These are phyloP conservation scores for Polypedilum pembai DNA, from an alignment of 1,140 invertebrate genomes.

Conservation along the genomic window DNA sequence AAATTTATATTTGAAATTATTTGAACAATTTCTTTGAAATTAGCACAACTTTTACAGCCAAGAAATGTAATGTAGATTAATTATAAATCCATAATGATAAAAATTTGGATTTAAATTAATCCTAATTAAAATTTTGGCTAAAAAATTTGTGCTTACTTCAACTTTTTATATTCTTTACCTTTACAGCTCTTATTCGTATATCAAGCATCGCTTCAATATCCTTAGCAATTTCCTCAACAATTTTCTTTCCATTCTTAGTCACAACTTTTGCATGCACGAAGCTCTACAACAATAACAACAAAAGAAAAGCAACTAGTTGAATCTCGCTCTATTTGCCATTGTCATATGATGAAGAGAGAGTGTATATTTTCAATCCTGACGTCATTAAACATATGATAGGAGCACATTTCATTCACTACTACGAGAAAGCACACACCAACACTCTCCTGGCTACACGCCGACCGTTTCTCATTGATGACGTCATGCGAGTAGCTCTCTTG, in stretches of 20 bases:
- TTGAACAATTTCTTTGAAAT: background rate
- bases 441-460: background rate
- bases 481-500: background rate
- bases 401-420: constrained; percentile 1
- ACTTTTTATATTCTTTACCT: constrained; percentile 41
- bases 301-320: background rate
- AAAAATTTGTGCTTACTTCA: too few relatives aligned
- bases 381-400: constrained; percentile 13
- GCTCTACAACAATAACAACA: constrained; percentile 41
- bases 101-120: too few relatives aligned
- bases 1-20: background rate
- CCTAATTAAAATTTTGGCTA: too few relatives aligned
- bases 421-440: background rate
- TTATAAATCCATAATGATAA: too few relatives aligned
- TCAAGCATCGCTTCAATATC: constrained; percentile 56
- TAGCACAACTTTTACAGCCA: background rate
- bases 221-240: constrained; percentile 53
- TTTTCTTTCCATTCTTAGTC: constrained; percentile 47
- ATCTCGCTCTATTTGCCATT: background rate
- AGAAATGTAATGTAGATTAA: too few relatives aligned
- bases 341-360: background rate
- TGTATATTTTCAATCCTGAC: background rate
- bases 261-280: constrained; percentile 48
- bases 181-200: constrained; percentile 56
- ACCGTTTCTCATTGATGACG: background rate